Percentiles rank a stretch among this genome's conserved stretches.
phyloP scores from a whole-genome alignment of 2,888 invertebrate genomes.

The Caenorhabditis imperialis region DNA sequence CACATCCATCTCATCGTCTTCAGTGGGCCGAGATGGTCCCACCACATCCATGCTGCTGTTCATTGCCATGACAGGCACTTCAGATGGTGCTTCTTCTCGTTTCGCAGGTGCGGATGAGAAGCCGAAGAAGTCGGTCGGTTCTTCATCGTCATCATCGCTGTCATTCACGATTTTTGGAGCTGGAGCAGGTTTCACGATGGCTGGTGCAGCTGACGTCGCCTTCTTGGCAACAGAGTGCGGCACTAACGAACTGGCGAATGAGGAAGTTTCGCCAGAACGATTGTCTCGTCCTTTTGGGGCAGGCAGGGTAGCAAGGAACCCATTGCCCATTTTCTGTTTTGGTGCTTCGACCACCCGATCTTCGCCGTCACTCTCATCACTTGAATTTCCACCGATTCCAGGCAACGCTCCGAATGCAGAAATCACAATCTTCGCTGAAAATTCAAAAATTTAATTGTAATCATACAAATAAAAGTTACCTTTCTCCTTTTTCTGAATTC shows the following conservation, averaged over 20 bases:
- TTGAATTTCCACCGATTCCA: conserved; percentile 15
- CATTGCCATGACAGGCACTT: conserved; percentile 50
- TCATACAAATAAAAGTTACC: neutral
- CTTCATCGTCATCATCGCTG: conserved; percentile 52
- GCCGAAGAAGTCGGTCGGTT: conserved; percentile 61
- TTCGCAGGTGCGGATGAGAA: conserved; percentile 40
- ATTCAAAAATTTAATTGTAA: neutral
- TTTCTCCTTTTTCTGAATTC: conserved; percentile 27
- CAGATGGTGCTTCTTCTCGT: conserved; percentile 1
- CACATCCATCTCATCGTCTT: conserved; percentile 50
- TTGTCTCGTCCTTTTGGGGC: conserved; percentile 52
- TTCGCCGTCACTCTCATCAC: conserved; percentile 48
- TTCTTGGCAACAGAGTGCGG: conserved; percentile 33
- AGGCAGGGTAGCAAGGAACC: conserved; percentile 27
- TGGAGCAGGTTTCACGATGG: conserved; percentile 11
- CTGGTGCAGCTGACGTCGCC: conserved; percentile 1
- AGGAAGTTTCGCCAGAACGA: conserved; percentile 4
- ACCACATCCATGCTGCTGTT: conserved; percentile 52
- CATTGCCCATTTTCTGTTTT: conserved; percentile 20
- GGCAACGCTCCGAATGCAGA: conserved; percentile 54
- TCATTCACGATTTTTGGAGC: conserved; percentile 21
- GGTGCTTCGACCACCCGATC: neutral
- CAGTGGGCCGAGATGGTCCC: conserved; percentile 61
- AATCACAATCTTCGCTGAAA: conserved; percentile 51
- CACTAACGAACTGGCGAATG: conserved; percentile 14